A percentile compares a stretch with the other conserved stretches of the same genome.
These are phyloP conservation scores for Aphelinus atriplicis DNA, from an alignment of 1,140 invertebrate species.

Conservation along the genomic window DNA sequence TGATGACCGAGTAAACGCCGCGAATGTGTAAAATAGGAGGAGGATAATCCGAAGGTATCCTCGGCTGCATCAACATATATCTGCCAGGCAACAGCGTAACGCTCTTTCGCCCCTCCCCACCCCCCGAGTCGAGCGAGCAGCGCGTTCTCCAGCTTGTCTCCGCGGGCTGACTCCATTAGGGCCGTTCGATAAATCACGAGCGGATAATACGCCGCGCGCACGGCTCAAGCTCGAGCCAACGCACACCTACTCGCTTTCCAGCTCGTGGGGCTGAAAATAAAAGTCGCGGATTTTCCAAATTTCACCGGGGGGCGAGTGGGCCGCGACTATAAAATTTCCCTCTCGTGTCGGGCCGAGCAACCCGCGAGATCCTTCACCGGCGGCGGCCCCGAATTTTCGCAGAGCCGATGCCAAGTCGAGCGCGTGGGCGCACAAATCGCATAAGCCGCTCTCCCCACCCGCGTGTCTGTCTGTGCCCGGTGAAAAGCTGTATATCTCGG, in stretches of 20 bases:
- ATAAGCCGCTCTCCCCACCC: conserved; percentile 27
- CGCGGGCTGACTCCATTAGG: conserved; percentile 22
- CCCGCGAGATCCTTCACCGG: conserved; percentile 41
- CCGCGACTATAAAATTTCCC: conserved; percentile 37
- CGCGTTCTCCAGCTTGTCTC: too few relatives aligned
- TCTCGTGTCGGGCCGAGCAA: not conserved
- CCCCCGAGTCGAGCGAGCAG: too few relatives aligned
- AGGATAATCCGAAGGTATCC: too few relatives aligned
- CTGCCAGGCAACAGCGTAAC: too few relatives aligned
- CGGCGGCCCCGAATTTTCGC: conserved; percentile 43
- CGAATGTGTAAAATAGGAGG: too few relatives aligned
- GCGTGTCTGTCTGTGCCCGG: too few relatives aligned
- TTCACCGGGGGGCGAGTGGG: conserved; percentile 4
- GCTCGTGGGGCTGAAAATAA: not conserved
- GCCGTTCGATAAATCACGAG: conserved; percentile 37
- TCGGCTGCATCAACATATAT: too few relatives aligned
- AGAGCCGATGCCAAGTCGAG: not conserved
- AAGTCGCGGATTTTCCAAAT: conserved; percentile 37
- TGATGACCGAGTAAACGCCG: too few relatives aligned
- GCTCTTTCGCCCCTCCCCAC: too few relatives aligned
- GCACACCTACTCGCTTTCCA: too few relatives aligned
- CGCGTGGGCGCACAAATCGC: conserved; percentile 41
- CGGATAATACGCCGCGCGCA: not conserved
- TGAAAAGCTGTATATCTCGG: conserved; percentile 42
- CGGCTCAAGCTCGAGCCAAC: not conserved